Evolutionary conservation across 2,113 vertebrate species (phyloP).

Genomic region (Hyaena hyaena): DNA sequence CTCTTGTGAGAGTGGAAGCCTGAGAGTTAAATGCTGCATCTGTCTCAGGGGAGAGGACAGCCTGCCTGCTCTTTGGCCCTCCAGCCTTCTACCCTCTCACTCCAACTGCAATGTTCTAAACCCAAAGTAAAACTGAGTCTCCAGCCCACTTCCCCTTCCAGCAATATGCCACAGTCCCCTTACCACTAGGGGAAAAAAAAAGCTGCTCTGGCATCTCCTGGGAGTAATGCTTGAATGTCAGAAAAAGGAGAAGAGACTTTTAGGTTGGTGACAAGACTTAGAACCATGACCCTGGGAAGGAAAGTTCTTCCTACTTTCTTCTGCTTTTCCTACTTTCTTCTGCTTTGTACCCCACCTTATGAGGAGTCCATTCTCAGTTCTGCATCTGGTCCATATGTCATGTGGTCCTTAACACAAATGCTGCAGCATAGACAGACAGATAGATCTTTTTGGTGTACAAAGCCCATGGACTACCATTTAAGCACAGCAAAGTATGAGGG

Average conservation of each 20-base stretch:
- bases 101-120: not conserved
- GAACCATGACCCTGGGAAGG: not conserved
- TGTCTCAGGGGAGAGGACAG: not conserved
- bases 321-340: not conserved
- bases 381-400: accelerated
- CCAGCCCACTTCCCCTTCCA: not conserved
- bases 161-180: not conserved
- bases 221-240: not conserved
- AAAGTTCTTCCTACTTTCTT: not conserved
- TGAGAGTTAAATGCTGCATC: not conserved
- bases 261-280: not conserved
- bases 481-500: not conserved
- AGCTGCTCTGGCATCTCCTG: not conserved
- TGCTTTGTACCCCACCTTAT: no score
- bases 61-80: not conserved
- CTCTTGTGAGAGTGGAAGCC: not conserved
- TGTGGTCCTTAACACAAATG: not conserved
- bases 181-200: not conserved
- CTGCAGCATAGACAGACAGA: not conserved
- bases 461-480: not conserved
- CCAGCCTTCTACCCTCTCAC: not conserved
- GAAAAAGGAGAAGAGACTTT: not conserved
- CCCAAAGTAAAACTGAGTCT: not conserved
- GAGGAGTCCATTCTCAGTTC: not conserved
- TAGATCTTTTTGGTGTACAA: not conserved